Percentiles rank a stretch among this genome's conserved stretches.
phyloP scores from a whole-genome alignment of 2,113 vertebrate species.

The Vidua macroura region DNA sequence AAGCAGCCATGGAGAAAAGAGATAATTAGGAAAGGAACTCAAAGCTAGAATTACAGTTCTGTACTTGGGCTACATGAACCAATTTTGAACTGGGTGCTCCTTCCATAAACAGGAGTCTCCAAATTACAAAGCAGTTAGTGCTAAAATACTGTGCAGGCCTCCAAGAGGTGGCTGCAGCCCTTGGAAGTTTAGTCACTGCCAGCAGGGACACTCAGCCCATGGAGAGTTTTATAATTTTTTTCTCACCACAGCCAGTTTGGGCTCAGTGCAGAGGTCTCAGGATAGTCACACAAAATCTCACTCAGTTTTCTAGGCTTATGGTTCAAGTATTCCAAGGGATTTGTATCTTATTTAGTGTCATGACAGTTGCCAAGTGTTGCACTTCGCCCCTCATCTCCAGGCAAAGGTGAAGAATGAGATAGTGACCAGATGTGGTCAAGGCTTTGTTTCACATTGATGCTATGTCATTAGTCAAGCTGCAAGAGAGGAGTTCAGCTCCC shows the following conservation, averaged over 20 bases:
- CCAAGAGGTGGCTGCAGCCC: neutral
- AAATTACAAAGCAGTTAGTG: neutral
- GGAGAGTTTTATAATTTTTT: neutral
- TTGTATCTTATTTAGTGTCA: neutral
- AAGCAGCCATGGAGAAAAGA: neutral
- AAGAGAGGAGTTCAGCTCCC: neutral
- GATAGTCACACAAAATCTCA: neutral
- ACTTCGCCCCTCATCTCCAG: neutral
- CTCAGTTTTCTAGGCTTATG: neutral
- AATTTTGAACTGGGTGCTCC: neutral
- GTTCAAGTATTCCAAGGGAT: neutral
- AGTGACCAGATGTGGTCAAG: neutral
- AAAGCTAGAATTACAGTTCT: neutral
- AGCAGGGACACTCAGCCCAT: neutral
- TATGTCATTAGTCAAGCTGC: neutral
- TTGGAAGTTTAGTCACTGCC: neutral
- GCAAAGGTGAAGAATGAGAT: neutral
- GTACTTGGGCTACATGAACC: neutral
- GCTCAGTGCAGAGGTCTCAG: neutral
- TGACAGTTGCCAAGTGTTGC: neutral
- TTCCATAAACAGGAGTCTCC: neutral
- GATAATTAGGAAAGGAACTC: neutral
- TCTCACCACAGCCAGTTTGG: neutral
- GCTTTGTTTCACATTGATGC: neutral
- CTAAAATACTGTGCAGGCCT: neutral